A percentile compares a stretch with the other conserved stretches of the same genome.
phyloP scores from a whole-genome alignment of 2,888 invertebrate genomes.

The Tetheella fluctuosa region DNA sequence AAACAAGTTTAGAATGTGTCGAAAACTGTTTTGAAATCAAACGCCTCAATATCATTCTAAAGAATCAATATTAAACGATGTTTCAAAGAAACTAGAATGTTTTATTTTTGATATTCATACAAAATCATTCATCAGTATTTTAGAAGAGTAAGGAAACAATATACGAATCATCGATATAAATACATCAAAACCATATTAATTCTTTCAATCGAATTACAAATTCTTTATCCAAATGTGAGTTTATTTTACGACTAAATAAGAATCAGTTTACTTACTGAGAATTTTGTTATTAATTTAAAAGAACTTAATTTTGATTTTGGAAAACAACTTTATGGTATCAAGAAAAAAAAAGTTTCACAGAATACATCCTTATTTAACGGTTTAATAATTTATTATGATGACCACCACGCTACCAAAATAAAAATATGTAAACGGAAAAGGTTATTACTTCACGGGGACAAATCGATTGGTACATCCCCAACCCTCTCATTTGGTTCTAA shows the following conservation, averaged over 20 bases:
- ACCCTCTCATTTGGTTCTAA: constrained; percentile 80
- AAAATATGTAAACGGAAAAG: constrained; percentile 64
- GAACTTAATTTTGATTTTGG: no score
- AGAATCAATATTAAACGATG: not conserved
- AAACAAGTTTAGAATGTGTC: not conserved
- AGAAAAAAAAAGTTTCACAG: no score
- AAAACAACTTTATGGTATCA: no score
- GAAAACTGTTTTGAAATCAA: not conserved
- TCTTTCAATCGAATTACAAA: constrained; percentile 30
- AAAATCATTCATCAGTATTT: no score
- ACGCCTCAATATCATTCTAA: not conserved
- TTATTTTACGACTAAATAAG: not conserved
- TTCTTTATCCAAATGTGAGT: not conserved
- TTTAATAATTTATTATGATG: no score
- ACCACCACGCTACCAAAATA: constrained; percentile 21
- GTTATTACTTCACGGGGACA: constrained; percentile 76
- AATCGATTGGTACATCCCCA: constrained; percentile 74
- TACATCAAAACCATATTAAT: not conserved
- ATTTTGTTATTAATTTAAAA: not conserved
- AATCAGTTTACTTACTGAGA: not conserved
- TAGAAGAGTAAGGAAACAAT: not conserved
- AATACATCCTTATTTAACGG: no score
- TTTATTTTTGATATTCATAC: no score
- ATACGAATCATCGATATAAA: not conserved
- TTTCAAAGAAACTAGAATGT: no score